phyloP scores from a whole-genome alignment of 2,888 invertebrate species.

The Cosmopolites sordidus region DNA sequence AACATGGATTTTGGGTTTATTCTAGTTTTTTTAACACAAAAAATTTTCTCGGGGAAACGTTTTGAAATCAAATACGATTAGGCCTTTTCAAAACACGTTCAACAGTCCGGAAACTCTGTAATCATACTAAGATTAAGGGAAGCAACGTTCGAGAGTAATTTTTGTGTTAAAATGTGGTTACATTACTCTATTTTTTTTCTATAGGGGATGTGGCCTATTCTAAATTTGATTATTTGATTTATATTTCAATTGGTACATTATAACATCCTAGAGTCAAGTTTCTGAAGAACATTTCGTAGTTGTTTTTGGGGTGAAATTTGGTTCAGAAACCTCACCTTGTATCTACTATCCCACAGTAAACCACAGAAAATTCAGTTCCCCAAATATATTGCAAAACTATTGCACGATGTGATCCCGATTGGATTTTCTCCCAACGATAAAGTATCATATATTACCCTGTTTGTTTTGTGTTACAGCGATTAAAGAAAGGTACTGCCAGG shows the following conservation, averaged over 20 bases:
- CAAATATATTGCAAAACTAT: no score
- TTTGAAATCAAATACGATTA: conserved; percentile 2
- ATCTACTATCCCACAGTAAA: conserved; percentile 9
- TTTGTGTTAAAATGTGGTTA: conserved; percentile 14
- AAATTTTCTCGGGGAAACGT: background rate
- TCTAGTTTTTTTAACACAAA: conserved; percentile 21
- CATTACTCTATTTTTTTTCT: conserved; percentile 12
- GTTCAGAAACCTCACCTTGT: background rate
- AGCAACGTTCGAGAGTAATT: background rate
- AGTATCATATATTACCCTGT: no score
- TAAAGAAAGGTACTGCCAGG: background rate
- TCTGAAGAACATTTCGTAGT: background rate
- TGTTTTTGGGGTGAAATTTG: background rate
- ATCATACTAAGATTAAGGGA: background rate
- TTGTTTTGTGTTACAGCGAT: background rate
- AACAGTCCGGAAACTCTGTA: background rate
- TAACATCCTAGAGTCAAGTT: conserved; percentile 11
- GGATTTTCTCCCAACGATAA: no score
- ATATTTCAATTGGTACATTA: conserved; percentile 17
- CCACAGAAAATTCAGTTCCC: conserved; percentile 5
- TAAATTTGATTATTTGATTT: conserved; percentile 18
- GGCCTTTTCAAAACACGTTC: conserved; percentile 4
- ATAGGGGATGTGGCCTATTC: conserved; percentile 24
- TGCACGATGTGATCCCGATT: no score
- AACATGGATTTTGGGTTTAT: conserved; percentile 21